These are phyloP conservation scores for Sarcophaga caerulescens DNA, from an alignment of 2,888 invertebrate species.

Conservation along the genomic window DNA sequence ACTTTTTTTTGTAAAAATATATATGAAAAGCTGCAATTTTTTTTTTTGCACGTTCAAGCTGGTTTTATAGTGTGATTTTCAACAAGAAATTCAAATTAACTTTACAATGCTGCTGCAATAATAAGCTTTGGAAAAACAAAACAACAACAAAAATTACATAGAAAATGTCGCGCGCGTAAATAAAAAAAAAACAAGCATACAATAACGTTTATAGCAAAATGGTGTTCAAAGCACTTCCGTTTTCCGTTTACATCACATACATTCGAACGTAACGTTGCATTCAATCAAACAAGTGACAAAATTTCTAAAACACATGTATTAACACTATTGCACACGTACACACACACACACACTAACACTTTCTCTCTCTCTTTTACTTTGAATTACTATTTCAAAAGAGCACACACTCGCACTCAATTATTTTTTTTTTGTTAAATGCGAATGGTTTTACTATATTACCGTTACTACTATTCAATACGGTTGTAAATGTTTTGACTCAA, in stretches of 20 bases:
- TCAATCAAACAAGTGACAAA: constrained; percentile 38
- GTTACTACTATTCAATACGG: constrained; percentile 14
- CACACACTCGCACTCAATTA: too few relatives aligned
- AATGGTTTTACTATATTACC: constrained; percentile 52
- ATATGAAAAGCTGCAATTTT: neutral
- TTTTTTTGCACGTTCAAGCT: neutral
- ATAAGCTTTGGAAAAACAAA: constrained; percentile 24
- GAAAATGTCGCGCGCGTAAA: neutral
- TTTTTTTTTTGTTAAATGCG: neutral
- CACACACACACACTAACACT: constrained; percentile 1
- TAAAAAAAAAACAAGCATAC: too few relatives aligned
- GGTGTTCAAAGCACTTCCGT: constrained; percentile 66
- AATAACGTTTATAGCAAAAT: constrained; percentile 51
- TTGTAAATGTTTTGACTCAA: neutral
- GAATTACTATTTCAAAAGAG: too few relatives aligned
- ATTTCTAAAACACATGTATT: neutral
- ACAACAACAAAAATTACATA: neutral
- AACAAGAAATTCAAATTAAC: too few relatives aligned
- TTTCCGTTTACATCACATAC: constrained; percentile 46
- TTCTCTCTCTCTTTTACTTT: constrained; percentile 1
- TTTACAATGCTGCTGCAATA: neutral
- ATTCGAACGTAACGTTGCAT: constrained; percentile 37
- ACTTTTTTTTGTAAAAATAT: neutral
- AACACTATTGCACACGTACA: constrained; percentile 5
- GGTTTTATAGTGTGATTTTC: too few relatives aligned